Evolutionary conservation across 2,797 vertebrate species (phyloP), one percentile per base, ranked within the genome.

Genomic region (Clarias fuscus): DNA sequence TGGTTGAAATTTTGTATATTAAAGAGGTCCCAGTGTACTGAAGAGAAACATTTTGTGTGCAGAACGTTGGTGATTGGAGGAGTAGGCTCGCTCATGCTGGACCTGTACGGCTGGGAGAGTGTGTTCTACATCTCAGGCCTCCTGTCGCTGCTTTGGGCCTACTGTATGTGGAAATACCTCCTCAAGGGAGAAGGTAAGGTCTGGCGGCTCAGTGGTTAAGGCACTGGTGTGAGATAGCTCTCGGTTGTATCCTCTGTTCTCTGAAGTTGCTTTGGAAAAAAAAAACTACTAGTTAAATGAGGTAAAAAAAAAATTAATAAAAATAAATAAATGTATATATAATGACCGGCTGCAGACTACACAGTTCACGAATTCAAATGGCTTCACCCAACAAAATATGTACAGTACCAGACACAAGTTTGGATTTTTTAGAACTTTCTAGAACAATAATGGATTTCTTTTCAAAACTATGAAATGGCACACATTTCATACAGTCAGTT

Each of bases 101-200:
- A 99, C 17, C 91, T 96, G 91, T 98, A 96, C 0, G 96, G 97
- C 90, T 99, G 98, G 98, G 96, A 98, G 89, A 97, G 97, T 0
- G 97, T 99, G 87, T 99, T 99, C 93, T 99, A 98, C 64, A 93
- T 97, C 89, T 96, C 98, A 0, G 98, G 98, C 0, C 91, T 97
- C 53, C 96, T 98, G 77, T 96, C 98, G 0, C 90, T 99, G 87
- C 92, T 98, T 59, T 99, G 98, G 98, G 97, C 96, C 37, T 97
- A 97, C 90, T 98, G 95, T 80, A 96, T 98, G 95, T 96, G 96
- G 96, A 98, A 96, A 88, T 98, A 95, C 89, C 95, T 99, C 85
- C 95, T 99, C 83, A 95, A 93, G 83, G 95, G 96, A 91, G 96
- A 96, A 95, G 97, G 98, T 96, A 92, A 92, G 89, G 53, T 14